phyloP scores from a whole-genome alignment of 2,113 vertebrate species.

The Helogale parvula region DNA sequence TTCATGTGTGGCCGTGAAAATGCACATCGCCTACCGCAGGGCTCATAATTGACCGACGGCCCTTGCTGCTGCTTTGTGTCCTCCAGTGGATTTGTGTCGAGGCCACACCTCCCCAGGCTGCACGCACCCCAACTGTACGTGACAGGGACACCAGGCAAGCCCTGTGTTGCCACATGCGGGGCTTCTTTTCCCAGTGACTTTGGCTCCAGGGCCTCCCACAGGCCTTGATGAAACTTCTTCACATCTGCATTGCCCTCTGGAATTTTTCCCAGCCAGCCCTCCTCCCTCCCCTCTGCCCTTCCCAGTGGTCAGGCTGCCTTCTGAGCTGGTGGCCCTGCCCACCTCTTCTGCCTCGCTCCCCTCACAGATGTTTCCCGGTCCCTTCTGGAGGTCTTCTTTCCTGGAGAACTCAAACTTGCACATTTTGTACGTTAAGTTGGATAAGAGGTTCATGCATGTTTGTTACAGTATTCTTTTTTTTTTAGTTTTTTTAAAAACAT shows the following conservation, averaged over 20 bases:
- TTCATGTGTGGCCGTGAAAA: background rate
- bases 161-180: accelerated
- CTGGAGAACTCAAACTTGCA: accelerated
- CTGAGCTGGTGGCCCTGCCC: too few species aligned
- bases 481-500: too few species aligned
- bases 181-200: accelerated
- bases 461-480: background rate
- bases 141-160: background rate
- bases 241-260: accelerated
- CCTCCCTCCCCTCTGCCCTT: background rate
- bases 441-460: background rate
- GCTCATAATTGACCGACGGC: accelerated
- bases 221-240: background rate
- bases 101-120: too few species aligned
- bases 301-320: accelerated
- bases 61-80: background rate
- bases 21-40: accelerated
- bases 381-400: background rate
- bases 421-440: background rate
- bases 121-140: background rate
- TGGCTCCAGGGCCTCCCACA: background rate
- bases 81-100: background rate
- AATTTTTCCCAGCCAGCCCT: background rate
- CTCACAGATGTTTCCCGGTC: accelerated
- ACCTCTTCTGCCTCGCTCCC: accelerated